These are phyloP conservation scores for Procambarus clarkii DNA, from an alignment of 1,140 invertebrate genomes.

Conservation along the genomic window DNA sequence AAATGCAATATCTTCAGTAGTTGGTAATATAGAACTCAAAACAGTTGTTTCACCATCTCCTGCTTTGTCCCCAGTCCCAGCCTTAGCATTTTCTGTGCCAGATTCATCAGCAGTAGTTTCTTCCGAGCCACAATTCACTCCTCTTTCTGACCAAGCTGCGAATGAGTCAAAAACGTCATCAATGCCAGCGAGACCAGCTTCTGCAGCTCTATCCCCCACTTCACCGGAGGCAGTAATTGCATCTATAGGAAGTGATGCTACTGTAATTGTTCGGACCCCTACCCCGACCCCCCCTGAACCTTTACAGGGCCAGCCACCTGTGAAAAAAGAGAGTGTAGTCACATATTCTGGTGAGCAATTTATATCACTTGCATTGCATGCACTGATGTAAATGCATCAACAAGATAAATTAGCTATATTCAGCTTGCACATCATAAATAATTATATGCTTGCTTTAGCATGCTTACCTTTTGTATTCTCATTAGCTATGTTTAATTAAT, in stretches of 20 bases:
- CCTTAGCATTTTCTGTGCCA: conserved; percentile 14
- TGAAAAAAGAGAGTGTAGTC: conserved; percentile 67
- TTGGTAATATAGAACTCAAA: conserved; percentile 5
- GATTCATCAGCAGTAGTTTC: conserved; percentile 11
- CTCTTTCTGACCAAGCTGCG: conserved; percentile 5
- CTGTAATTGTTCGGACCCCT: conserved; percentile 72
- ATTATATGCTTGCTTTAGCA: neutral
- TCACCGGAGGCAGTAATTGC: conserved; percentile 67
- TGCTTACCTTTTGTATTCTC: neutral
- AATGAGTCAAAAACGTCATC: conserved; percentile 17
- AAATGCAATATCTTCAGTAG: neutral
- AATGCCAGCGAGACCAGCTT: conserved; percentile 18
- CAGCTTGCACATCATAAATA: neutral
- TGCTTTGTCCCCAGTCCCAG: neutral
- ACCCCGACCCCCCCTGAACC: conserved; percentile 68
- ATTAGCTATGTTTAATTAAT: neutral
- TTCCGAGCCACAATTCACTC: neutral
- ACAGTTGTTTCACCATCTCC: neutral
- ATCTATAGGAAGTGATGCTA: conserved; percentile 72
- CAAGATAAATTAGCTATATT: neutral
- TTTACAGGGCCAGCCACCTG: conserved; percentile 38
- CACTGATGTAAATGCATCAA: conserved; percentile 10
- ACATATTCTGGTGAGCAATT: conserved; percentile 68
- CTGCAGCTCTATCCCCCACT: conserved; percentile 20
- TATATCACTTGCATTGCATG: neutral